Conservation (phyloP, 2,797 vertebrate species). For the Cynopterus sphinx region DNA sequence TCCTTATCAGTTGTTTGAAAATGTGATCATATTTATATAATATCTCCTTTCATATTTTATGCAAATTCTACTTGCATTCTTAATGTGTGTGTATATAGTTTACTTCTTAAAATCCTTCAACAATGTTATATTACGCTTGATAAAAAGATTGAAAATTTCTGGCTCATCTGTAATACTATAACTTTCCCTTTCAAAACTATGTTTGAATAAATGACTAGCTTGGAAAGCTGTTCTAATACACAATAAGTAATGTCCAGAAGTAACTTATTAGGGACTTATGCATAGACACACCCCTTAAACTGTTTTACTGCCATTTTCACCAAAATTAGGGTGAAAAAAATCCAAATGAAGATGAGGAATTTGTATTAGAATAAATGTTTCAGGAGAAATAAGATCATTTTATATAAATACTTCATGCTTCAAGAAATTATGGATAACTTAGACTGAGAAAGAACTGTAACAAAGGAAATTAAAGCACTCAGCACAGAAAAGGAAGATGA, state of each 20-base stretch:
- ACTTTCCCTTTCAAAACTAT: not conserved
- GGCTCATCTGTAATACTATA: not conserved
- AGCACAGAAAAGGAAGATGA: not conserved
- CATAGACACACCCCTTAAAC: not conserved
- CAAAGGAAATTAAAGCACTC: not conserved
- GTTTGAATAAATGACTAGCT: not conserved
- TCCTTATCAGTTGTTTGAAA: not conserved
- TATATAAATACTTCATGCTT: not conserved
- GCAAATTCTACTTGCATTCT: not conserved
- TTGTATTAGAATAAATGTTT: not conserved
- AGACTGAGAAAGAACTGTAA: not conserved
- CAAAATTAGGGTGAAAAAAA: not conserved
- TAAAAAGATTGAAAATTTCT: not conserved
- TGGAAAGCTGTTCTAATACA: not conserved
- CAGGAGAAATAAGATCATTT: not conserved
- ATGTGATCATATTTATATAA: not conserved
- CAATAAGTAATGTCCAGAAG: not conserved
- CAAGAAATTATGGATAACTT: not conserved
- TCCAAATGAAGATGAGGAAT: not conserved
- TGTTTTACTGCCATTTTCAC: not conserved
- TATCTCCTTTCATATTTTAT: not conserved
- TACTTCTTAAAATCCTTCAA: not conserved
- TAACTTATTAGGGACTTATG: not conserved
- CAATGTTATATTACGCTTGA: not conserved
- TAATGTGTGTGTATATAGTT: not conserved